These are phyloP conservation scores for Syngnathus typhle DNA, from an alignment of 2,113 vertebrate genomes.

Conservation along the genomic window DNA sequence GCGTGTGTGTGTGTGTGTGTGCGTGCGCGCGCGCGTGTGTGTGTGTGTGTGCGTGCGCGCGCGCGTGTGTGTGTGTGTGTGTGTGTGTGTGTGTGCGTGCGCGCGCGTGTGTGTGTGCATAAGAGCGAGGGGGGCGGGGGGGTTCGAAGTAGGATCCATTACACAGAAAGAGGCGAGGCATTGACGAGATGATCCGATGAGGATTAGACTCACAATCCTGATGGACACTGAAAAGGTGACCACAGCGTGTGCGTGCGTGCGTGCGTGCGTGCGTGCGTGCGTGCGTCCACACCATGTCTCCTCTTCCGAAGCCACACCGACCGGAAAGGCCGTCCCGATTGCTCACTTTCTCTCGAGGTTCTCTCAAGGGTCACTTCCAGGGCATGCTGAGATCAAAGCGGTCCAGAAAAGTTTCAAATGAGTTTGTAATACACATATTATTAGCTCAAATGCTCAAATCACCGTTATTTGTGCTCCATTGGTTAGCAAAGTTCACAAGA, in stretches of 20 bases:
- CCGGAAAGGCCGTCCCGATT: too few relatives aligned
- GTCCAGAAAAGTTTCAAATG: neutral
- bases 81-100: neutral
- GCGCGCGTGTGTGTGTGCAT: neutral
- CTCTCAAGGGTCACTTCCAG: conserved; percentile 41
- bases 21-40: neutral
- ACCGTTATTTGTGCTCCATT: neutral
- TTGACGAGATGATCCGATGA: conserved; percentile 70
- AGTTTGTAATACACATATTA: neutral
- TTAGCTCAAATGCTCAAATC: neutral
- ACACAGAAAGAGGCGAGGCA: conserved; percentile 68
- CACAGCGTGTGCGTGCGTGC: conserved; percentile 33
- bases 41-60: neutral
- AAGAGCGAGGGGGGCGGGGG: neutral
- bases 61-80: neutral
- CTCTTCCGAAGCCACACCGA: too few relatives aligned
- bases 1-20: neutral
- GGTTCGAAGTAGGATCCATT: conserved; percentile 65
- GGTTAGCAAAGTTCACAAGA: neutral
- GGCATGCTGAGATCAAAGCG: conserved; percentile 36
- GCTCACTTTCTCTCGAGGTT: neutral
- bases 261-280: too few relatives aligned
- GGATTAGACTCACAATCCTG: conserved; percentile 71
- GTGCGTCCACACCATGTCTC: too few relatives aligned
- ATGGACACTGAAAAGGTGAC: conserved; percentile 72